Conservation (phyloP, 1,140 invertebrate species). For the Homalodisca vitripennis region DNA sequence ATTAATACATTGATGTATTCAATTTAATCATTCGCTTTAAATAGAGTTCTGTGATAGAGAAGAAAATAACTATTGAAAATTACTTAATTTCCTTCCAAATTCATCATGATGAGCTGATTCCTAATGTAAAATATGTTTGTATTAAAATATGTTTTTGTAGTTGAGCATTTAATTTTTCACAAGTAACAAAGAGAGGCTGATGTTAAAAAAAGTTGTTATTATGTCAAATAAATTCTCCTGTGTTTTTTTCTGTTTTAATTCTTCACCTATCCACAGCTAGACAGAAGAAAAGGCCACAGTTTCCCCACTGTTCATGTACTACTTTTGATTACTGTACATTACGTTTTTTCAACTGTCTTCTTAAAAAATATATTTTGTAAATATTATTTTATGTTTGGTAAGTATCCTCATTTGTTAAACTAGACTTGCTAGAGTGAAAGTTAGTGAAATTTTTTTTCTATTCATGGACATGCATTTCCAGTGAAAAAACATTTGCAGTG, state of each 20-base stretch:
- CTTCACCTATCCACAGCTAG: background rate
- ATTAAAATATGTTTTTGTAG: no score
- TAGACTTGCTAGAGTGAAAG: background rate
- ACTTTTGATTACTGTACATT: slow-evolving; percentile 1
- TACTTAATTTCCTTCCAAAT: no score
- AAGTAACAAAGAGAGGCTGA: no score
- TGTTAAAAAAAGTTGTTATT: background rate
- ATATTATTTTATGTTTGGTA: slow-evolving; percentile 14
- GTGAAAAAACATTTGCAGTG: background rate
- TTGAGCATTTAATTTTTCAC: no score
- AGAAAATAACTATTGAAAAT: no score
- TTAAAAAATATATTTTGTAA: slow-evolving; percentile 12
- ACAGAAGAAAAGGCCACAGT: background rate
- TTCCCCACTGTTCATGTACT: background rate
- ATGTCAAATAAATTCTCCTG: background rate
- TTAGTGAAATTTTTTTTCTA: background rate
- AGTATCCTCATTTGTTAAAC: slow-evolving; percentile 8
- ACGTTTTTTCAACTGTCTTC: background rate
- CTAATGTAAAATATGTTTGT: no score
- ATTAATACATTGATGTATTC: no score
- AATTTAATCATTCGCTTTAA: no score
- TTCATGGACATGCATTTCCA: background rate
- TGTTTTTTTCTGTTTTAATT: background rate
- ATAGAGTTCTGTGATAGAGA: no score
- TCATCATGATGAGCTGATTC: no score